Base-by-base conservation (phyloP, 92 coral and sea anemone species). In the Porites divaricata region DNA sequence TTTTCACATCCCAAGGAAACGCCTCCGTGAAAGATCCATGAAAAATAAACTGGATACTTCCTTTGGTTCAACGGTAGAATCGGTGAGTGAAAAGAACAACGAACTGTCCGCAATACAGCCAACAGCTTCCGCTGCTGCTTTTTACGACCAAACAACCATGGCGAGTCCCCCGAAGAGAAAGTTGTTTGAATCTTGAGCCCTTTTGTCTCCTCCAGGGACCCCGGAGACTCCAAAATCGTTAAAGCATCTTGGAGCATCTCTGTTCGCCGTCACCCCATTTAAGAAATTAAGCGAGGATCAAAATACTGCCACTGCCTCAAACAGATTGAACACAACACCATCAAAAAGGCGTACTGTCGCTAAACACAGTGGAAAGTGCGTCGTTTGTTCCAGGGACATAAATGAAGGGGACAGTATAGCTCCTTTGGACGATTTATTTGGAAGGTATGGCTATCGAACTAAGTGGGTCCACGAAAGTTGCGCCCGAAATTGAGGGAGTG, bases 141-240 rank as follows among this genome's bases (percentile, higher is more conserved):
- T 17, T 35, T 21, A 17, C 10, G 22, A 15, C 19, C 10, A 25
- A 54, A 10, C 22, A 56, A 6, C 63, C 35, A 4, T 15, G 21
- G n/a, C 14, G 6, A 25, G 20, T 20, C 63, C 50, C 35, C 22
- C 1, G 17, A 78, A 78, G 4, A 78, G 83, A 26, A 65, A 66
- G 24, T 56, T 63, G 24, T n/a, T 52, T 2, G 83, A 52, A 16
- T 17, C 19, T 19, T 19, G 50, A 15, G 63, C 9, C 6, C 48
- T 11, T 49, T 15, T 64, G 61, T 48, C 73, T n/a, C 83, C 73
- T 50, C 83, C 83, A 4, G 23, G 66, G 24, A 78, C 83, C 0
- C 83, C 83, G 4, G 23, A 78, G 24, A 78, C 83, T 0, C 83
- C 83, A 0, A 71, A 71, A 16, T 22, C 24, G 16, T 52, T 78